A percentile compares a stretch with the other conserved stretches of the same genome.
Evolutionary conservation across 2,113 vertebrate genomes (phyloP).

Genomic region (Phyllopteryx taeniolatus): DNA sequence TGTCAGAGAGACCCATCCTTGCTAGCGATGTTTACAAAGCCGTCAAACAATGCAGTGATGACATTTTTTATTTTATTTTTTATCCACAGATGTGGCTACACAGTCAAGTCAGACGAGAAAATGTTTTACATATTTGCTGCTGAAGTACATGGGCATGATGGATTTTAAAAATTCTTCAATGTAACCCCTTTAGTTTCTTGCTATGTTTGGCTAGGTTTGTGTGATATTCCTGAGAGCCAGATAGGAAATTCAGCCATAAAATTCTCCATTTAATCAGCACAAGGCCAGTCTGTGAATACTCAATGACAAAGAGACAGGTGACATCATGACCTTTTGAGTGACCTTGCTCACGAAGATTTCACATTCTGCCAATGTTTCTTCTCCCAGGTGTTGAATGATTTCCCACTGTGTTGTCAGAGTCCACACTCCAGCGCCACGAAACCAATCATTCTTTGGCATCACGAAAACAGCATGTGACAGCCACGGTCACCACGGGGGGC

Average conservation of each 20-base stretch:
- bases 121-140: constrained; percentile 38
- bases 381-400: constrained; percentile 62
- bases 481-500: constrained; percentile 48
- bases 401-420: constrained; percentile 51
- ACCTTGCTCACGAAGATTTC: constrained; percentile 67
- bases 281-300: constrained; percentile 37
- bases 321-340: constrained; percentile 54
- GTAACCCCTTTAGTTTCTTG: background rate
- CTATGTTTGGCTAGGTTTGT: background rate
- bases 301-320: constrained; percentile 22
- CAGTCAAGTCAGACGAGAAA: constrained; percentile 63
- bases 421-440: constrained; percentile 48
- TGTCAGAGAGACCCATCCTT: constrained; percentile 29
- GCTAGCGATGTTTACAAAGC: constrained; percentile 47
- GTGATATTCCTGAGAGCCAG: background rate
- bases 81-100: constrained; percentile 42
- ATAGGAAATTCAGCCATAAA: constrained; percentile 44
- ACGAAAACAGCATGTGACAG: constrained; percentile 65
- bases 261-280: constrained; percentile 32
- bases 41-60: constrained; percentile 45
- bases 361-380: constrained; percentile 59
- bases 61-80: constrained; percentile 16
- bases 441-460: constrained; percentile 64
- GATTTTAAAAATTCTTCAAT: background rate
- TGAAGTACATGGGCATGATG: constrained; percentile 21